Percentiles rank a stretch among this genome's conserved stretches.
Conservation (phyloP, 2,888 invertebrate species). For the Xanthorhoe spadicearia region DNA sequence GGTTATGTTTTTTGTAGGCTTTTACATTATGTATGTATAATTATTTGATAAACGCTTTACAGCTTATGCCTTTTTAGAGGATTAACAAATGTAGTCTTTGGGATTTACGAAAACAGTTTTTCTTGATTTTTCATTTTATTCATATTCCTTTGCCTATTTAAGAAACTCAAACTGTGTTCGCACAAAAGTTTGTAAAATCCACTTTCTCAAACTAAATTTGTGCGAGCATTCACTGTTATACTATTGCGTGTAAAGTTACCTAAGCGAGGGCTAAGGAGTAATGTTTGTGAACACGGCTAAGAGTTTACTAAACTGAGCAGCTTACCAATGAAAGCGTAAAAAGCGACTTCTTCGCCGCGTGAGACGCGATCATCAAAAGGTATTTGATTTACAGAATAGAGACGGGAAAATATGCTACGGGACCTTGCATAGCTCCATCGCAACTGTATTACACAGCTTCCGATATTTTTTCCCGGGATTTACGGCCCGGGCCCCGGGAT, state of each 20-base stretch:
- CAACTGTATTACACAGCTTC: conserved; percentile 76
- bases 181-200: no score
- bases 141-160: no score
- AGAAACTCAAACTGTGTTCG: no score
- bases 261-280: background rate
- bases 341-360: background rate
- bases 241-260: background rate
- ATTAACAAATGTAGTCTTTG: no score
- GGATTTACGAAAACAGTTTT: no score
- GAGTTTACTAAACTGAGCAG: background rate
- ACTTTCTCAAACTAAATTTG: background rate
- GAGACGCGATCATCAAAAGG: conserved; percentile 47
- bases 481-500: conserved; percentile 71
- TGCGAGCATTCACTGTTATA: background rate
- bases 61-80: no score
- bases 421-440: conserved; percentile 44
- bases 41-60: no score
- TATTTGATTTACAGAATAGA: conserved; percentile 51
- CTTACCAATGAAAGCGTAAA: background rate
- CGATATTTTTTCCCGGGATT: conserved; percentile 77
- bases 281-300: background rate
- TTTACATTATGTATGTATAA: no score
- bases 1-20: no score
- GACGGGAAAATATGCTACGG: conserved; percentile 36
- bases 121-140: no score